Evolutionary conservation across 2,113 vertebrate genomes (phyloP).

Genomic region (Bubalus kerabau): DNA sequence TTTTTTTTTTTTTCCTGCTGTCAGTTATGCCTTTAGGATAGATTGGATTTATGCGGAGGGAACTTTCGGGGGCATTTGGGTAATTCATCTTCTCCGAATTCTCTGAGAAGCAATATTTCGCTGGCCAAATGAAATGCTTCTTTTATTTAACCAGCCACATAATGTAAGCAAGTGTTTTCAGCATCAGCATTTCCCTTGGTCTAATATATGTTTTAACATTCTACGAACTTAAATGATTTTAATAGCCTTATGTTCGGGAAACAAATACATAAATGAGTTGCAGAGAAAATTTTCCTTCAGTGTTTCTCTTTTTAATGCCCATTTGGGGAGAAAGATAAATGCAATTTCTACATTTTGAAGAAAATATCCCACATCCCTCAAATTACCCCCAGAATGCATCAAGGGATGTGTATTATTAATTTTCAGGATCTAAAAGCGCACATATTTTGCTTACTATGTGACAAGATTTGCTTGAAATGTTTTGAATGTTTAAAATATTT

Average conservation of each 20-base stretch:
- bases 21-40: not conserved
- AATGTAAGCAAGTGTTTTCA: not conserved
- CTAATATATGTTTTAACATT: not conserved
- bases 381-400: not conserved
- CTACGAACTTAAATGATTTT: constrained; percentile 13
- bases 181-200: not conserved
- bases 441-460: not conserved
- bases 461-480: not conserved
- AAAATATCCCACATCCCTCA: not conserved
- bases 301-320: constrained; percentile 11
- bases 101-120: not conserved
- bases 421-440: not conserved
- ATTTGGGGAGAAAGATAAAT: not conserved
- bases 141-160: not conserved
- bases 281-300: not conserved
- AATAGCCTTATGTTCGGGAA: constrained; percentile 29
- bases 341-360: not conserved
- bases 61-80: not conserved
- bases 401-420: not conserved
- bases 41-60: not conserved
- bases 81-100: not conserved
- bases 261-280: constrained; percentile 1
- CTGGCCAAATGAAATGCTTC: not conserved
- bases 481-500: not conserved
- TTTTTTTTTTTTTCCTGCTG: not conserved